Evolutionary conservation across 2,888 invertebrate species (phyloP).

Genomic region (Tachina grossa): DNA sequence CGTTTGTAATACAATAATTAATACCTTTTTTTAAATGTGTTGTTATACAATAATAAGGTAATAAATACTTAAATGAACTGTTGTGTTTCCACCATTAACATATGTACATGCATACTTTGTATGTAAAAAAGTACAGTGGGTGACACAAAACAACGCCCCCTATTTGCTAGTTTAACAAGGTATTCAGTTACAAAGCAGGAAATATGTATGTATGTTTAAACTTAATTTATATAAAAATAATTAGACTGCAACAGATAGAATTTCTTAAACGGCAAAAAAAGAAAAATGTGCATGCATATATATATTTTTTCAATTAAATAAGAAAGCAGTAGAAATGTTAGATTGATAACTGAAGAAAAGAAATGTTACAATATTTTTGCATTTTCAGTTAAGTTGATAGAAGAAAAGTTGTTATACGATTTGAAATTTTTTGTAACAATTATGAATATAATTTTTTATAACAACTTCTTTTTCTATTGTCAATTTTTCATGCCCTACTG

Average conservation of each 20-base stretch:
- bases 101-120: neutral
- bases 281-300: neutral
- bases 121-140: constrained; percentile 54
- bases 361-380: neutral
- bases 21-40: constrained; percentile 39
- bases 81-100: constrained; percentile 35
- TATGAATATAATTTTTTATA: neutral
- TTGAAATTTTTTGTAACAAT: neutral
- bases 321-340: neutral
- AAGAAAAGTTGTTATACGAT: neutral
- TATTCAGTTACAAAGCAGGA: constrained; percentile 27
- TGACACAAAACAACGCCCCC: constrained; percentile 27
- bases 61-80: constrained; percentile 43
- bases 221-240: neutral
- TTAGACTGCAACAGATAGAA: constrained; percentile 39
- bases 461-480: neutral
- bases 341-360: neutral
- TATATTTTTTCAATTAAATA: neutral
- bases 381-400: neutral
- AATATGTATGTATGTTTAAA: constrained; percentile 34
- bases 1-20: constrained; percentile 54
- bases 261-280: constrained; percentile 16
- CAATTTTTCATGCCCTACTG: constrained; percentile 12
- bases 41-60: constrained; percentile 42
- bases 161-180: neutral